Conservation (phyloP, 1,140 invertebrate species). For the Myzus persicae region DNA sequence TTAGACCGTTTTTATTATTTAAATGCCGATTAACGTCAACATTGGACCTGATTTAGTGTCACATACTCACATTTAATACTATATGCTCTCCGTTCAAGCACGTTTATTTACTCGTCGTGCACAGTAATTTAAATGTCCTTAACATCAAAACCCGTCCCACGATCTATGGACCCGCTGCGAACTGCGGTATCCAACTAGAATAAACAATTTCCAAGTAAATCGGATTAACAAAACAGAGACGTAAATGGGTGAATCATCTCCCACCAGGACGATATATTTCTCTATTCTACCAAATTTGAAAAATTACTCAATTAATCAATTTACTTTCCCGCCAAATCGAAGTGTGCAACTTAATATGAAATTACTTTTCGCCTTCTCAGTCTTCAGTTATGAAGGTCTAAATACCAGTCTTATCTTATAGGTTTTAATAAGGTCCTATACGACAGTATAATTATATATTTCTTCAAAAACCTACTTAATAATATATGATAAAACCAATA, state of each 20-base stretch:
- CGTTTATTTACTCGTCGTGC: not conserved
- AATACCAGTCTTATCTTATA: too few species aligned
- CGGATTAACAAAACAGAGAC: not conserved
- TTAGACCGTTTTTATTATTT: not conserved
- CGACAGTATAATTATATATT: not conserved
- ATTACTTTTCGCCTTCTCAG: not conserved
- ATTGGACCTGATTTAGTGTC: not conserved
- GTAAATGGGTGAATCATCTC: not conserved
- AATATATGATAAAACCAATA: too few species aligned
- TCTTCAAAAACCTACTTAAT: not conserved
- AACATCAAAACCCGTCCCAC: not conserved
- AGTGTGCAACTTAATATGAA: not conserved
- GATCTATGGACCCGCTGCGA: not conserved
- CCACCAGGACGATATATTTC: not conserved
- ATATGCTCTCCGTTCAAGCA: not conserved
- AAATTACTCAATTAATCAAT: not conserved
- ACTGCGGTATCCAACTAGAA: not conserved
- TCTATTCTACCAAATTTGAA: not conserved
- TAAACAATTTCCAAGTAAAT: not conserved
- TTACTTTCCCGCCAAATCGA: not conserved
- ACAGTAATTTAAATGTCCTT: not conserved
- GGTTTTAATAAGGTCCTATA: too few species aligned
- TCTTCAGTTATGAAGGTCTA: not conserved
- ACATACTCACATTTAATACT: not conserved
- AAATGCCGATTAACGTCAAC: constrained; percentile 15